Evolutionary conservation across 2,113 vertebrate species (phyloP).

Genomic region (Chaetodon auriga): DNA sequence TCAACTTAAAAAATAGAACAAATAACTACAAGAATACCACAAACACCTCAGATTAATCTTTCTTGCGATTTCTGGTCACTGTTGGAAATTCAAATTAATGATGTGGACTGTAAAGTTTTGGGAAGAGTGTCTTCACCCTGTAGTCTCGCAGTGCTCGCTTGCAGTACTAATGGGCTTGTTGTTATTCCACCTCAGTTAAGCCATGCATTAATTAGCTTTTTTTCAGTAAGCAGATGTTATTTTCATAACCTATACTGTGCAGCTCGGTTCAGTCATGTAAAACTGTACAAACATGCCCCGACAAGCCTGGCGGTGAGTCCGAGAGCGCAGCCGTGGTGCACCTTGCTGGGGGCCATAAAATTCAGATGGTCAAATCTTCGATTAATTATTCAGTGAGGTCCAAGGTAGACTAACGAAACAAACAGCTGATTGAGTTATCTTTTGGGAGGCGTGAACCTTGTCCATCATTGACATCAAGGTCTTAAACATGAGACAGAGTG

Average conservation of each 20-base stretch:
- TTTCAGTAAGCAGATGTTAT: slow-evolving; percentile 67
- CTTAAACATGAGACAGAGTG: slow-evolving; percentile 8
- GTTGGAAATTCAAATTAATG: slow-evolving; percentile 43
- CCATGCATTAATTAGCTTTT: slow-evolving; percentile 61
- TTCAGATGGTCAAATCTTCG: slow-evolving; percentile 18
- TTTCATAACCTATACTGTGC: slow-evolving; percentile 54
- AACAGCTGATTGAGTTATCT: slow-evolving; percentile 15
- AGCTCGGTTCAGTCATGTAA: slow-evolving; percentile 64
- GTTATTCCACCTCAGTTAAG: slow-evolving; percentile 62
- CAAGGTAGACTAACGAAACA: slow-evolving; percentile 17
- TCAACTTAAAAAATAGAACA: background rate
- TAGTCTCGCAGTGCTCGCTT: slow-evolving; percentile 17
- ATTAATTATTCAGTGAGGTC: slow-evolving; percentile 57
- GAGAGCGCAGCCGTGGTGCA: slow-evolving; percentile 32
- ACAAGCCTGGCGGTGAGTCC: slow-evolving; percentile 30
- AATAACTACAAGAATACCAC: background rate
- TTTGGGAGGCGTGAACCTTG: background rate
- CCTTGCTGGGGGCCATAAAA: slow-evolving; percentile 45
- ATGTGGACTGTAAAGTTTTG: slow-evolving; percentile 40
- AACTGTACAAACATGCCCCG: slow-evolving; percentile 66
- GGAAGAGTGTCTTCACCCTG: slow-evolving; percentile 43
- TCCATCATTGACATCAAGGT: slow-evolving; percentile 29
- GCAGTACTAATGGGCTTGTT: slow-evolving; percentile 61
- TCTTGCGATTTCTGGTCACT: slow-evolving; percentile 3
- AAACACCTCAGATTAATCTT: background rate